A percentile compares a stretch with the other conserved stretches of the same genome.
Evolutionary conservation across 2,888 invertebrate species (phyloP).

Genomic region (Coelopa pilipes): DNA sequence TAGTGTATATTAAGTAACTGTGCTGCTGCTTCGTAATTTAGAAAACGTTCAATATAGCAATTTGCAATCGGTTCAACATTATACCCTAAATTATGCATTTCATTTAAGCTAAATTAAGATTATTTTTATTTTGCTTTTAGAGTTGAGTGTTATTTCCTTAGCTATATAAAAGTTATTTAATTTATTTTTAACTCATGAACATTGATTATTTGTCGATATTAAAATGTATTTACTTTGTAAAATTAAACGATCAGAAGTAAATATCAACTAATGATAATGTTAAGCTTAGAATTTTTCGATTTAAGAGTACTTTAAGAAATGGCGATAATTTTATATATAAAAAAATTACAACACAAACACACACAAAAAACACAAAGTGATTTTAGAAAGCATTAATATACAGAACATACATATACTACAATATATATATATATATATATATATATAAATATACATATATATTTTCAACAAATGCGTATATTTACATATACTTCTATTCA

Average conservation of each 20-base stretch:
- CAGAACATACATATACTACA: slow-evolving; percentile 11
- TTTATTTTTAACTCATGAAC: too few relatives aligned
- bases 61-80: slow-evolving; percentile 21
- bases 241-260: not conserved
- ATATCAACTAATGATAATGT: not conserved
- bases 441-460: slow-evolving; percentile 7
- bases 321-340: slow-evolving; percentile 8
- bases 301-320: slow-evolving; percentile 7
- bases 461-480: slow-evolving; percentile 23
- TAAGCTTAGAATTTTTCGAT: slow-evolving; percentile 3
- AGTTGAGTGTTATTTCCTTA: not conserved
- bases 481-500: slow-evolving; percentile 15
- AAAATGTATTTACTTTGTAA: too few relatives aligned
- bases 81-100: slow-evolving; percentile 4
- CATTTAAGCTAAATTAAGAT: not conserved
- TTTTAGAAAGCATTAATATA: slow-evolving; percentile 28
- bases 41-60: not conserved
- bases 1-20: slow-evolving; percentile 27
- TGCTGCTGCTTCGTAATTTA: slow-evolving; percentile 8
- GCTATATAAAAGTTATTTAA: not conserved
- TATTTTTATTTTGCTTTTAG: slow-evolving; percentile 1
- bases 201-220: too few relatives aligned
- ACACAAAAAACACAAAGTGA: slow-evolving; percentile 27
- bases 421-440: slow-evolving; percentile 2
- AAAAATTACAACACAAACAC: slow-evolving; percentile 2